Evolutionary conservation across 2,888 invertebrate genomes (phyloP).

Genomic region (Epinotia ramella): DNA sequence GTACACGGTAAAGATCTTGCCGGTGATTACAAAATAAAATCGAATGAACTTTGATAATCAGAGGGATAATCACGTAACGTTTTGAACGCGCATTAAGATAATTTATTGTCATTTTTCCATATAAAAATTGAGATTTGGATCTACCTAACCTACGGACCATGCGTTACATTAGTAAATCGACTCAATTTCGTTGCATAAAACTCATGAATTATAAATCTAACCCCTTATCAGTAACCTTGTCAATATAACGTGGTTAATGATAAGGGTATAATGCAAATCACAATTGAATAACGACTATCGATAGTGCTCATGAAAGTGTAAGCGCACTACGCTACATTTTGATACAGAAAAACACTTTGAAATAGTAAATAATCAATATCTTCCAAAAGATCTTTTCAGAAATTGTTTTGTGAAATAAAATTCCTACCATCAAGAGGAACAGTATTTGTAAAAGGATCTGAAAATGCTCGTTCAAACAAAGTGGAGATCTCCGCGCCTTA

Average conservation of each 20-base stretch:
- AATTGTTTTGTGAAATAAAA: not conserved
- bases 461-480: constrained; percentile 34
- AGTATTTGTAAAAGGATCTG: constrained; percentile 32
- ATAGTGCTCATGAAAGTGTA: constrained; percentile 1
- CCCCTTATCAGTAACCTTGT: not conserved
- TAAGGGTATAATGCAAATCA: constrained; percentile 25
- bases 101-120: too few relatives aligned
- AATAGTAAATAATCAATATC: not conserved
- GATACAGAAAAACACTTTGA: not conserved
- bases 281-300: constrained; percentile 1
- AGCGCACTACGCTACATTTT: not conserved
- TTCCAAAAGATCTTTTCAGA: not conserved
- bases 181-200: not conserved
- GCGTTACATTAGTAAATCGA: too few relatives aligned
- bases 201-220: not conserved
- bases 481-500: constrained; percentile 38
- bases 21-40: too few relatives aligned
- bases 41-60: too few relatives aligned
- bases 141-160: too few relatives aligned
- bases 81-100: too few relatives aligned
- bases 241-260: not conserved
- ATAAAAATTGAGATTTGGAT: too few relatives aligned
- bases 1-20: too few relatives aligned
- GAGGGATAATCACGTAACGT: too few relatives aligned
- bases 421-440: not conserved